A percentile compares a stretch with the other conserved stretches of the same genome.
Evolutionary conservation across 2,797 vertebrate species (phyloP).

Genomic region (Pipistrellus pygmaeus): DNA sequence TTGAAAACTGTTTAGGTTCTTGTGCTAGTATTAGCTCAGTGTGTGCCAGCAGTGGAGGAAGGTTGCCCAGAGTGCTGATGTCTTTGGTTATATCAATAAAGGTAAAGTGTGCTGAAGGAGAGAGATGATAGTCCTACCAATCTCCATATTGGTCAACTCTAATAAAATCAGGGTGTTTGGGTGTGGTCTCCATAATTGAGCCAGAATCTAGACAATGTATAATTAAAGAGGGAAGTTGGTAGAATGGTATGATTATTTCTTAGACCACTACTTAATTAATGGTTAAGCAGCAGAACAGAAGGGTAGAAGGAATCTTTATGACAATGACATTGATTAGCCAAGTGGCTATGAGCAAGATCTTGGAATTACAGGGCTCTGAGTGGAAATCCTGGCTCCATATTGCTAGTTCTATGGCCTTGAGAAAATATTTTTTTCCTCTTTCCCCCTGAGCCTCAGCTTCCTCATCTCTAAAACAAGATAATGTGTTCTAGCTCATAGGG

Average conservation of each 20-base stretch:
- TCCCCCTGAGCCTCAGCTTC: background rate
- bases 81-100: background rate
- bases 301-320: background rate
- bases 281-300: background rate
- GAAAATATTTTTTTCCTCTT: background rate
- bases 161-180: background rate
- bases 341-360: background rate
- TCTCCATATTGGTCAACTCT: background rate
- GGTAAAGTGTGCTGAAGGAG: background rate
- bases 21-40: background rate
- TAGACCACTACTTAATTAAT: background rate
- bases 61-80: background rate
- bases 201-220: background rate
- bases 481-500: background rate
- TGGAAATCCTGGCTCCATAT: background rate
- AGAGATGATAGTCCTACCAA: background rate
- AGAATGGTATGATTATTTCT: background rate
- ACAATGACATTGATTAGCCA: background rate
- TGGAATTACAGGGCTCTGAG: background rate
- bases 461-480: background rate
- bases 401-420: background rate
- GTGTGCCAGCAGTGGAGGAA: background rate
- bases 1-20: background rate
- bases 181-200: background rate
- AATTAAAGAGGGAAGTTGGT: background rate